phyloP scores from a whole-genome alignment of 2,797 vertebrate genomes.

The Choloepus didactylus region DNA sequence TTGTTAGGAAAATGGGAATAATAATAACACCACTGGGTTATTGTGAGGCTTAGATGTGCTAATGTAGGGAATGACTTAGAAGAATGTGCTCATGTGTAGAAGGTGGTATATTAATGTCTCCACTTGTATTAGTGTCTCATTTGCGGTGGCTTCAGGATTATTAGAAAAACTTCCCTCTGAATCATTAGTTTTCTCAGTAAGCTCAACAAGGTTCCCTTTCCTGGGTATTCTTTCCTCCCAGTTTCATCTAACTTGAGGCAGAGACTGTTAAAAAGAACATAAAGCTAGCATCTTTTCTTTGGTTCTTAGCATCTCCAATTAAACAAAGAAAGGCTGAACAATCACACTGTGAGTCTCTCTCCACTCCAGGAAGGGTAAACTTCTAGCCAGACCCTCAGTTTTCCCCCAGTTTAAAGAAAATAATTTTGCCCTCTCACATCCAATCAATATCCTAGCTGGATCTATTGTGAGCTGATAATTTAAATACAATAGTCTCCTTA shows the following conservation, averaged over 20 bases:
- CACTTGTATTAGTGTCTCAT: neutral
- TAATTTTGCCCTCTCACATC: constrained; percentile 77
- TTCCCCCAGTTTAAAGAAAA: constrained; percentile 67
- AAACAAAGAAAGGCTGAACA: constrained; percentile 62
- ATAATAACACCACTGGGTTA: neutral
- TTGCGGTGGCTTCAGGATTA: neutral
- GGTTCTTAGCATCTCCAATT: constrained; percentile 58
- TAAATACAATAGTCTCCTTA: constrained; percentile 86
- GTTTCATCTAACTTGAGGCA: constrained; percentile 6
- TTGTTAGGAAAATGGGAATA: constrained; percentile 22
- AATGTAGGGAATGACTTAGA: neutral
- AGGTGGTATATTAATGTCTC: neutral
- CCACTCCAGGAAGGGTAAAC: neutral
- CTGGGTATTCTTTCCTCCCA: neutral
- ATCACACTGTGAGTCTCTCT: neutral
- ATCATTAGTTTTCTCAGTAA: constrained; percentile 49
- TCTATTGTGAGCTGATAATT: constrained; percentile 83
- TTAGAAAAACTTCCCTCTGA: constrained; percentile 48
- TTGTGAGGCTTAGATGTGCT: neutral
- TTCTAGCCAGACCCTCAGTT: constrained; percentile 59
- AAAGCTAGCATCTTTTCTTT: constrained; percentile 43
- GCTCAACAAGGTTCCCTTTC: constrained; percentile 36
- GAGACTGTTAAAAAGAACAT: neutral
- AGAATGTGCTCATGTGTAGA: neutral
- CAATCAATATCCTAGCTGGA: constrained; percentile 79